These are phyloP conservation scores for Zingel zingel DNA, from an alignment of 2,113 vertebrate species.

Conservation along the genomic window DNA sequence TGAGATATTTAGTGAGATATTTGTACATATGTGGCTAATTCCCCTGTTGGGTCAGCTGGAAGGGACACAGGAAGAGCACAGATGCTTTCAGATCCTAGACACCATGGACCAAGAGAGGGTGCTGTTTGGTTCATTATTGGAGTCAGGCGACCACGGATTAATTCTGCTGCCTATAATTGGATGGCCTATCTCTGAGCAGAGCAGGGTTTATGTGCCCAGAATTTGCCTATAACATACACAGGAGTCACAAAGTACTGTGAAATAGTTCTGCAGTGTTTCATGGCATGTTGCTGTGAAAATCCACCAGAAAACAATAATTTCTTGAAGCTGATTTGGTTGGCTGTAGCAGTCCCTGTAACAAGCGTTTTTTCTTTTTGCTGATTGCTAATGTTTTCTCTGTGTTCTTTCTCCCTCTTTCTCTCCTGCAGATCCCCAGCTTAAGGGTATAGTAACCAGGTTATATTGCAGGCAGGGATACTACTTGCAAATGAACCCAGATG, in stretches of 20 bases:
- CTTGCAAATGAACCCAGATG: slow-evolving; percentile 99
- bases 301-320: not conserved
- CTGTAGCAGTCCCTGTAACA: not conserved
- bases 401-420: slow-evolving; percentile 46
- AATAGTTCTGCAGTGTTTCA: slow-evolving; percentile 24
- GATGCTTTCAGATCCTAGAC: slow-evolving; percentile 38
- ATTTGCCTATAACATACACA: slow-evolving; percentile 51
- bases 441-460: slow-evolving; percentile 99
- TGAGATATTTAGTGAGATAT: slow-evolving; percentile 32
- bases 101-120: slow-evolving; percentile 71
- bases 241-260: slow-evolving; percentile 1
- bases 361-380: not conserved
- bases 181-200: slow-evolving; percentile 64
- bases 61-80: slow-evolving; percentile 10
- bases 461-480: slow-evolving; percentile 99
- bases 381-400: slow-evolving; percentile 12
- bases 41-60: slow-evolving; percentile 41
- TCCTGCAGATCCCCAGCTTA: slow-evolving; percentile 99
- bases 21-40: slow-evolving; percentile 49
- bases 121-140: slow-evolving; percentile 78
- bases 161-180: slow-evolving; percentile 72
- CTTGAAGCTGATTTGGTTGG: not conserved
- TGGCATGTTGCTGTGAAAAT: not conserved
- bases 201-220: slow-evolving; percentile 54
- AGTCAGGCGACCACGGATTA: slow-evolving; percentile 65